These are phyloP conservation scores for Lithophane socia DNA, from an alignment of 2,888 invertebrate species.

Conservation along the genomic window DNA sequence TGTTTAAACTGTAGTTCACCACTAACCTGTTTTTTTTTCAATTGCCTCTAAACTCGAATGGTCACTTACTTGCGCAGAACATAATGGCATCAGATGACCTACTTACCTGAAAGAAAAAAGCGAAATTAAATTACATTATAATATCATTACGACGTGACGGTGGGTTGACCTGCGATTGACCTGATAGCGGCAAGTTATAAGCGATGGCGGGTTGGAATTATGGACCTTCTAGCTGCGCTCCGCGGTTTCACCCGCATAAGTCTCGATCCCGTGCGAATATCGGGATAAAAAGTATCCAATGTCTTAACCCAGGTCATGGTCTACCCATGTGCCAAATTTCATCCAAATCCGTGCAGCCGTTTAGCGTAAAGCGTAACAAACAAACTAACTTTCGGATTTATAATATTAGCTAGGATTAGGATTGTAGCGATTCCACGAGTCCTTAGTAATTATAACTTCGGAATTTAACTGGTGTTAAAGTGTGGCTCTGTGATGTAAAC, in stretches of 20 bases:
- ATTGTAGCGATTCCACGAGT: background rate
- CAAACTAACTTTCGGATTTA: too few relatives aligned
- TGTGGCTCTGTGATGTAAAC: background rate
- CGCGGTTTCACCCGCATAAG: too few relatives aligned
- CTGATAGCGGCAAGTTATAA: conserved; percentile 70
- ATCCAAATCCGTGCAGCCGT: too few relatives aligned
- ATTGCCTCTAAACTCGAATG: conserved; percentile 36
- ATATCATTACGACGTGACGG: conserved; percentile 83
- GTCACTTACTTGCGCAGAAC: conserved; percentile 37
- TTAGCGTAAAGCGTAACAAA: too few relatives aligned
- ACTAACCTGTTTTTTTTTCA: conserved; percentile 34
- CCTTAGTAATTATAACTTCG: background rate
- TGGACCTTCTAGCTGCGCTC: too few relatives aligned
- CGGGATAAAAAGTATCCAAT: too few relatives aligned
- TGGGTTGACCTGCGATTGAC: conserved; percentile 85
- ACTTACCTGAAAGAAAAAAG: conserved; percentile 87
- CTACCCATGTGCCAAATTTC: too few relatives aligned
- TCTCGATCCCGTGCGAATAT: too few relatives aligned
- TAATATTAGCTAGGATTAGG: too few relatives aligned
- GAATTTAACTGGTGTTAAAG: background rate
- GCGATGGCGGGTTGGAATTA: conserved; percentile 37
- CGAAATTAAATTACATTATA: conserved; percentile 86
- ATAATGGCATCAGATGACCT: conserved; percentile 72
- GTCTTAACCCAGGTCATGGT: too few relatives aligned
- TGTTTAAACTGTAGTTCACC: background rate